These are phyloP conservation scores for Pelobates fuscus DNA, from an alignment of 2,113 vertebrate genomes.

Conservation along the genomic window DNA sequence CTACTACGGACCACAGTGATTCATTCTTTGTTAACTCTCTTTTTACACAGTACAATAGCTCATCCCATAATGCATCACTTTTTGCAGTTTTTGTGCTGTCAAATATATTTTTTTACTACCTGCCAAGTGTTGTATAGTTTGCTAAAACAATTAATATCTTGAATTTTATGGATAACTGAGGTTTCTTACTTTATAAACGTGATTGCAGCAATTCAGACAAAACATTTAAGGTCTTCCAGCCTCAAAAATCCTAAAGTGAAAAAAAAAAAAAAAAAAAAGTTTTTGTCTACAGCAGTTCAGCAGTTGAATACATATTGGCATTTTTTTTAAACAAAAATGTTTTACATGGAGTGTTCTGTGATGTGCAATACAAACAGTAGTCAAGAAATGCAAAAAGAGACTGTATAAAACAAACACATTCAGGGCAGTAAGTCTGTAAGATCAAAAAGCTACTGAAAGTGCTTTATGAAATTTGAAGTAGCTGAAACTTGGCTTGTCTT, in stretches of 20 bases:
- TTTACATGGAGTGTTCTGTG: slow-evolving; percentile 31
- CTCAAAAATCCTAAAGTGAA: slow-evolving; percentile 3
- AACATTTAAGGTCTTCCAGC: slow-evolving; percentile 5
- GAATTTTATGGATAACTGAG: no score
- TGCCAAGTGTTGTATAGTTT: no score
- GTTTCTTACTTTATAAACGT: no score
- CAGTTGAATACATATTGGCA: not conserved
- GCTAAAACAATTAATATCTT: no score
- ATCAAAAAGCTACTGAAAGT: slow-evolving; percentile 51
- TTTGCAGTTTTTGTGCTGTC: no score
- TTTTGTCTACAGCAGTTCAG: not conserved
- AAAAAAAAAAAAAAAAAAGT: not conserved
- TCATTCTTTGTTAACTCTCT: not conserved
- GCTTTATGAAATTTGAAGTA: slow-evolving; percentile 54
- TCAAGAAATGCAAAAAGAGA: slow-evolving; percentile 55
- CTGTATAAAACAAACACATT: slow-evolving; percentile 52
- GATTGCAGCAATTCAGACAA: not conserved
- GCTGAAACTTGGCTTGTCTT: slow-evolving; percentile 40
- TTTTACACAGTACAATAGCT: not conserved
- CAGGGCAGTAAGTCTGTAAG: slow-evolving; percentile 49
- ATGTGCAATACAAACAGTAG: slow-evolving; percentile 50
- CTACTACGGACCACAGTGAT: not conserved
- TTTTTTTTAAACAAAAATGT: no score
- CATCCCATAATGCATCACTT: not conserved
- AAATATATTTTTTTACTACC: no score